A percentile compares a stretch with the other conserved stretches of the same genome.
These are phyloP conservation scores for Chalcosyrphus nemorum DNA, from an alignment of 2,888 invertebrate species.

Conservation along the genomic window DNA sequence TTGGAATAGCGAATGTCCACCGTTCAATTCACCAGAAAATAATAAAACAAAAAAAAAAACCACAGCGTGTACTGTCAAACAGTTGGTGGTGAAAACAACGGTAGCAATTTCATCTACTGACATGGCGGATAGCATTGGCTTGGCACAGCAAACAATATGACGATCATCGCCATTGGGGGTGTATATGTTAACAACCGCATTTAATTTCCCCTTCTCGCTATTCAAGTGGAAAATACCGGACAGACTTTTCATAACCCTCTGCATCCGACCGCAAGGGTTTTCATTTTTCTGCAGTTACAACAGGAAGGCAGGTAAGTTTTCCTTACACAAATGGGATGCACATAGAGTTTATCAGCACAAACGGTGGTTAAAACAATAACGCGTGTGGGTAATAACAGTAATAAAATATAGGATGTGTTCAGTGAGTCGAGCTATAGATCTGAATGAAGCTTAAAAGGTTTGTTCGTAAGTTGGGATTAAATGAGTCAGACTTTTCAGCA, in stretches of 20 bases:
- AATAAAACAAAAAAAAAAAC: no score
- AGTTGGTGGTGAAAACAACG: neutral
- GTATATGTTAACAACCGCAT: conserved; percentile 1
- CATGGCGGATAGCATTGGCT: neutral
- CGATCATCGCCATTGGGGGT: conserved; percentile 7
- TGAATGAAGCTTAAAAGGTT: no score
- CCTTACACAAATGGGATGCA: neutral
- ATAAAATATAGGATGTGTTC: neutral
- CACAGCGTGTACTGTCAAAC: no score
- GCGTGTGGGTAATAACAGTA: neutral
- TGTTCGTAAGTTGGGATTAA: no score
- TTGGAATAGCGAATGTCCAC: conserved; percentile 16
- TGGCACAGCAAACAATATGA: conserved; percentile 16
- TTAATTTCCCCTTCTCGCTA: conserved; percentile 30
- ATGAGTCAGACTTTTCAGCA: no score
- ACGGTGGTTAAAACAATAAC: neutral
- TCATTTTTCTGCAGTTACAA: neutral
- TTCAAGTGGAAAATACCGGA: conserved; percentile 45
- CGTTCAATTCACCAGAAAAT: conserved; percentile 27
- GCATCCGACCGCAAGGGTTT: conserved; percentile 11
- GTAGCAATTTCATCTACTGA: conserved; percentile 37
- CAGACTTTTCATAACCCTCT: neutral
- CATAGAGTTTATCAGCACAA: neutral
- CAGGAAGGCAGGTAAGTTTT: conserved; percentile 9
- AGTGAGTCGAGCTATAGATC: no score